These are phyloP conservation scores for Dendrolimus houi DNA, from an alignment of 2,888 invertebrate species.

Conservation along the genomic window DNA sequence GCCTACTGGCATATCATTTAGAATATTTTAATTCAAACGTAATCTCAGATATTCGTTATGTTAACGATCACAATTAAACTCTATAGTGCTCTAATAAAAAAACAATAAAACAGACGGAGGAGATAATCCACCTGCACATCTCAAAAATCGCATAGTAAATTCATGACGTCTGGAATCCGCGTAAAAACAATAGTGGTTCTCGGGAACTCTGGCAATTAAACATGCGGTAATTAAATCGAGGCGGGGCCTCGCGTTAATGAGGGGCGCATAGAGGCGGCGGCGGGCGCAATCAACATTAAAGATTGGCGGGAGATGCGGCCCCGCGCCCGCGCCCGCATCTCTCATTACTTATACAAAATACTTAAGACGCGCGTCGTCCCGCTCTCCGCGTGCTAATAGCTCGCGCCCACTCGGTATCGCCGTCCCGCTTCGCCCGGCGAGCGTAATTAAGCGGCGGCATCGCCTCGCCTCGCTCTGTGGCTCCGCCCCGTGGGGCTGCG, in stretches of 20 bases:
- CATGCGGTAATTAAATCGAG: constrained; percentile 68
- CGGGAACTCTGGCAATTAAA: constrained; percentile 53
- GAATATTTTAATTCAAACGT: too few relatives aligned
- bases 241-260: constrained; percentile 73
- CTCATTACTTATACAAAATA: constrained; percentile 78
- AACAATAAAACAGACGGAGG: neutral
- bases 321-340: constrained; percentile 73
- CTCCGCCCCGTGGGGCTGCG: constrained; percentile 53
- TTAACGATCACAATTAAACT: neutral
- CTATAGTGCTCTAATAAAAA: neutral
- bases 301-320: constrained; percentile 74
- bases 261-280: constrained; percentile 69
- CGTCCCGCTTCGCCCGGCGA: constrained; percentile 68
- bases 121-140: neutral
- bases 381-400: constrained; percentile 81
- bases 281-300: constrained; percentile 73
- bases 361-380: constrained; percentile 76
- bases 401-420: constrained; percentile 75
- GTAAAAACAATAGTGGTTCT: constrained; percentile 40
- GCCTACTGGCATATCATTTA: too few relatives aligned
- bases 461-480: constrained; percentile 64
- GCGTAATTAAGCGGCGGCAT: constrained; percentile 74
- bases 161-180: constrained; percentile 29
- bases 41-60: neutral
- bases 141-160: constrained; percentile 11